Evolutionary conservation across 2,888 invertebrate genomes (phyloP).

Genomic region (Diloba caeruleocephala): DNA sequence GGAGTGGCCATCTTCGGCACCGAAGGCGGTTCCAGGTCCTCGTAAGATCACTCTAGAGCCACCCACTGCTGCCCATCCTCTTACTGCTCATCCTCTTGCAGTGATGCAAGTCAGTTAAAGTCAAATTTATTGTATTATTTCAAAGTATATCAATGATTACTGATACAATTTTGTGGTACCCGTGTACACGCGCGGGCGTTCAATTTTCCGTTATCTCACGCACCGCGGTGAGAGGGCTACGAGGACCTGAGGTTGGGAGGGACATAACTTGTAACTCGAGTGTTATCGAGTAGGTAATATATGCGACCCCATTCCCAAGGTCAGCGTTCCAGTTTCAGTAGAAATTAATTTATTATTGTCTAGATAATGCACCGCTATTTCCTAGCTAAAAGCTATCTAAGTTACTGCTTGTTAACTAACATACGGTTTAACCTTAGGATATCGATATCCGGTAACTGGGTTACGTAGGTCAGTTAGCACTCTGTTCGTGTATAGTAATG

Average conservation of each 20-base stretch:
- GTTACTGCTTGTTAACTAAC: background rate
- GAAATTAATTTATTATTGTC: constrained; percentile 5
- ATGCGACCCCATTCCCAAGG: constrained; percentile 1
- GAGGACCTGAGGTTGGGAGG: background rate
- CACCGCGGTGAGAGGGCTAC: constrained; percentile 17
- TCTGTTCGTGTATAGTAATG: too few relatives aligned
- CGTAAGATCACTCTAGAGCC: too few relatives aligned
- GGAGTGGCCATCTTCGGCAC: too few relatives aligned
- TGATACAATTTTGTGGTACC: constrained; percentile 21
- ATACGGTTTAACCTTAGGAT: too few relatives aligned
- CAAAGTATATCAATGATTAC: constrained; percentile 5
- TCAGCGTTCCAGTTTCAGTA: constrained; percentile 6
- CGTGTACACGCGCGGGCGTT: constrained; percentile 13
- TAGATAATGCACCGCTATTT: background rate
- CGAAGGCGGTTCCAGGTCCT: too few relatives aligned
- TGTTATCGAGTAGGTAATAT: constrained; percentile 1
- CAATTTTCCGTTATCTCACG: constrained; percentile 21
- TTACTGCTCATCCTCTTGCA: too few relatives aligned
- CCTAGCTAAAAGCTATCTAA: background rate
- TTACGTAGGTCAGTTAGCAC: too few relatives aligned
- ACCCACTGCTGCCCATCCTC: too few relatives aligned
- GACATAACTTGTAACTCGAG: constrained; percentile 9
- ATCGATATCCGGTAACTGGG: too few relatives aligned
- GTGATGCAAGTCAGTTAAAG: too few relatives aligned
- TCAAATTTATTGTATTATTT: too few relatives aligned